phyloP scores from a whole-genome alignment of 2,113 vertebrate species.

The Ochotona curzoniae region DNA sequence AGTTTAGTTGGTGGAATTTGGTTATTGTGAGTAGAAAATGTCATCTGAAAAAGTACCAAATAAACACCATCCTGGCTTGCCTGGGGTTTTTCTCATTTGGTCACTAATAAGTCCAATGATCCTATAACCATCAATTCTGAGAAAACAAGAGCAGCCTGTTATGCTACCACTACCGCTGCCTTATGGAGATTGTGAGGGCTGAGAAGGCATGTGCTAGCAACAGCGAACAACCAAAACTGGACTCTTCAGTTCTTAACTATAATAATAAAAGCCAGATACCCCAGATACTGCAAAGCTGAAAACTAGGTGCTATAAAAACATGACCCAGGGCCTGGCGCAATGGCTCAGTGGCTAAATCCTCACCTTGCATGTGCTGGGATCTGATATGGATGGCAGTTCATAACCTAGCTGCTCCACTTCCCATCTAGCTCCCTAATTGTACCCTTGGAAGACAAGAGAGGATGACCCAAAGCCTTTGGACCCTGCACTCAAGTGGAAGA shows the following conservation, averaged over 20 bases:
- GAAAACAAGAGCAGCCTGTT: not conserved
- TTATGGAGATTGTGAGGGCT: not conserved
- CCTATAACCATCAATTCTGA: not conserved
- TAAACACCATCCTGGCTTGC: not conserved
- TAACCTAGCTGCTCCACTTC: too few relatives aligned
- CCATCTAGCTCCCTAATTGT: too few relatives aligned
- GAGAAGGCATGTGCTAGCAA: not conserved
- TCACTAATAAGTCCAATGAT: not conserved
- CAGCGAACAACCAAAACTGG: not conserved
- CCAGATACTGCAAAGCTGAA: not conserved
- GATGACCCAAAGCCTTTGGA: too few relatives aligned
- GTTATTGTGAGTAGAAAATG: not conserved
- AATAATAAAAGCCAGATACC: not conserved
- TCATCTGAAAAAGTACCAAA: not conserved
- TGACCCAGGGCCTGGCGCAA: not conserved
- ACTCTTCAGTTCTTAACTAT: rapidly evolving
- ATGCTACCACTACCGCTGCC: not conserved
- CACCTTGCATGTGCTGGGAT: too few relatives aligned
- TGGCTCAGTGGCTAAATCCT: too few relatives aligned
- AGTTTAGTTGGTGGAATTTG: not conserved
- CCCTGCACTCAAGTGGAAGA: too few relatives aligned
- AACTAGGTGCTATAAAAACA: not conserved
- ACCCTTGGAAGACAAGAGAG: too few relatives aligned
- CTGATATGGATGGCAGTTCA: too few relatives aligned
- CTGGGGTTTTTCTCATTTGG: not conserved